Percentiles rank a stretch among this genome's conserved stretches.
These are phyloP conservation scores for Xerus rutilus DNA, from an alignment of 2,797 vertebrate genomes.

Conservation along the genomic window DNA sequence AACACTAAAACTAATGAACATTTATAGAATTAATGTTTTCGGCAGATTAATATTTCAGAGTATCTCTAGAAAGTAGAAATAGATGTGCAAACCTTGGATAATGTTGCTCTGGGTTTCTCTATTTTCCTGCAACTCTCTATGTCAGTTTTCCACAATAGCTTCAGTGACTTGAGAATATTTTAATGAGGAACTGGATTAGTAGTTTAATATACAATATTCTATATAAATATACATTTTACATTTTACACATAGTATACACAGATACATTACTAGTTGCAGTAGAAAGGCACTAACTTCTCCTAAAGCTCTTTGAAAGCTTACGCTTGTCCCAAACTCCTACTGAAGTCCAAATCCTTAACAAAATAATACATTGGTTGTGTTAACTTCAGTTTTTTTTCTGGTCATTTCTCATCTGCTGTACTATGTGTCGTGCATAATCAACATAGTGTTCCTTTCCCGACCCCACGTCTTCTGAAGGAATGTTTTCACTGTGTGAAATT, in stretches of 20 bases:
- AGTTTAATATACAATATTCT: neutral
- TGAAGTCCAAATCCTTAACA: neutral
- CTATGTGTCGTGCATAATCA: neutral
- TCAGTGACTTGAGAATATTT: neutral
- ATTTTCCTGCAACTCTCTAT: no score
- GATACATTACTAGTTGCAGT: neutral
- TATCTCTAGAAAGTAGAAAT: no score
- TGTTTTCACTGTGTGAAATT: neutral
- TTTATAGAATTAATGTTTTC: neutral
- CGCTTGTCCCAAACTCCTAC: neutral
- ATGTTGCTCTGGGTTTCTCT: no score
- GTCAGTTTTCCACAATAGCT: neutral
- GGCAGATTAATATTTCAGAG: neutral
- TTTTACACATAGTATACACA: neutral
- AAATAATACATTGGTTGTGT: neutral
- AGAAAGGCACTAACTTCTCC: neutral
- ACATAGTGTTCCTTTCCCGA: neutral
- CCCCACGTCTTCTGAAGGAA: neutral
- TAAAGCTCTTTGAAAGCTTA: neutral
- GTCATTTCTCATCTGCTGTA: neutral
- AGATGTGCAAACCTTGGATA: no score
- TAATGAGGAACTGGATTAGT: neutral
- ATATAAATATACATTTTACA: neutral
- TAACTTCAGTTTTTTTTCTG: neutral
- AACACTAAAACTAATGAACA: slow-evolving; percentile 43